Conservation (phyloP, 2,113 vertebrate genomes). For the Carollia perspicillata region DNA sequence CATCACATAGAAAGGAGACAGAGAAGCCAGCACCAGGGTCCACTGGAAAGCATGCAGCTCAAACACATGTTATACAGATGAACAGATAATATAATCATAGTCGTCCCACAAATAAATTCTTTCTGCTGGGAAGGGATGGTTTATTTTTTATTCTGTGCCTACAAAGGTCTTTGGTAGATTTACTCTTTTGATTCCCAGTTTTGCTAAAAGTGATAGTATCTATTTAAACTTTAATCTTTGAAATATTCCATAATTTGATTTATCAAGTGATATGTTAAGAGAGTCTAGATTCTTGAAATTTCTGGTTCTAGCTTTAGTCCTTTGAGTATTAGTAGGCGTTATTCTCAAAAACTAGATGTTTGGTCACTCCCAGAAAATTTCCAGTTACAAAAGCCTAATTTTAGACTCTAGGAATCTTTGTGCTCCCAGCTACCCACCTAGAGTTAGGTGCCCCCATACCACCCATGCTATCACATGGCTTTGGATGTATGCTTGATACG, state of each 20-base stretch:
- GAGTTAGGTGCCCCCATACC: neutral
- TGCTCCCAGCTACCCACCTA: conserved; percentile 36
- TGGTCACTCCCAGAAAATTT: conserved; percentile 10
- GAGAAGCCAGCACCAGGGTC: neutral
- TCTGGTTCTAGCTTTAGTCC: neutral
- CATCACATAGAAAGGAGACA: neutral
- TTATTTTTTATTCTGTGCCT: neutral
- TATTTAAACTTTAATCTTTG: neutral
- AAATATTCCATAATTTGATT: neutral
- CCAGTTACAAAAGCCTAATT: neutral
- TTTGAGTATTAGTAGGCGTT: neutral
- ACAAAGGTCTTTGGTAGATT: neutral
- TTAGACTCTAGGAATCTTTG: conserved; percentile 46
- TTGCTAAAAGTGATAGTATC: neutral
- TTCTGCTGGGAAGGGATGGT: neutral
- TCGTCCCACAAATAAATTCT: conserved; percentile 8
- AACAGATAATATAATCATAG: neutral
- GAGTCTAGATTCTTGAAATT: neutral
- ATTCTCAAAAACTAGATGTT: neutral
- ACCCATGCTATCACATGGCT: neutral
- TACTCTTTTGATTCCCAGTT: neutral
- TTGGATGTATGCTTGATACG: neutral
- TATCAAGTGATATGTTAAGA: neutral
- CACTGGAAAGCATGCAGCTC: neutral
- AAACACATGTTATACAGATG: neutral